Evolutionary conservation across 2,888 invertebrate species (phyloP).

Genomic region (Oligia strigilis): DNA sequence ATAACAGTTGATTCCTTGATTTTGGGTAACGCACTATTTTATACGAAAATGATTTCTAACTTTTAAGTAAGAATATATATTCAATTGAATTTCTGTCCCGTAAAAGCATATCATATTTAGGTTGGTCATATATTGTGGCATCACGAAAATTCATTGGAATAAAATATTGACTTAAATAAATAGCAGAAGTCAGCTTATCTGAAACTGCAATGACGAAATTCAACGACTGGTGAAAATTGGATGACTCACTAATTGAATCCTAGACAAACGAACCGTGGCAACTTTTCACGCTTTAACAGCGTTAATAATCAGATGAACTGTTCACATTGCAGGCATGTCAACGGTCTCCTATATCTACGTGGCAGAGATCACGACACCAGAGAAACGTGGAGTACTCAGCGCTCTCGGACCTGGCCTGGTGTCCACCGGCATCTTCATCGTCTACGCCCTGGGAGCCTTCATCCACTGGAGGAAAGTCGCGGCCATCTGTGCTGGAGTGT

Average conservation of each 20-base stretch:
- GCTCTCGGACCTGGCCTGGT: slow-evolving; percentile 93
- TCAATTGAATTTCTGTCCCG: not conserved
- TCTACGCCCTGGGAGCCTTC: slow-evolving; percentile 92
- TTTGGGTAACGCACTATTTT: not conserved
- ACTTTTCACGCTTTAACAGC: slow-evolving; percentile 35
- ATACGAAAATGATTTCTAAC: not conserved
- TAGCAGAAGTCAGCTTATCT: slow-evolving; percentile 18
- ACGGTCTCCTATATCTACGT: slow-evolving; percentile 93
- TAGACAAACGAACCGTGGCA: slow-evolving; percentile 44
- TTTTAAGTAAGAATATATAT: not conserved
- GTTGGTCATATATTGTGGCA: slow-evolving; percentile 6
- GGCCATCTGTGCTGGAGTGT: slow-evolving; percentile 91
- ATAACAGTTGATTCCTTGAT: not conserved
- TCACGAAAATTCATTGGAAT: slow-evolving; percentile 22
- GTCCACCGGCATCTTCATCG: slow-evolving; percentile 93
- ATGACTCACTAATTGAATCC: slow-evolving; percentile 50
- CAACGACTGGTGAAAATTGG: slow-evolving; percentile 31
- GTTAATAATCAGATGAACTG: slow-evolving; percentile 33
- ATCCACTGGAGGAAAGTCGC: slow-evolving; percentile 92
- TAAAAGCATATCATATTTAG: slow-evolving; percentile 18
- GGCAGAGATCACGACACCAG: slow-evolving; percentile 92
- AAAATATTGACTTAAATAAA: slow-evolving; percentile 18
- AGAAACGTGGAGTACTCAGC: slow-evolving; percentile 92
- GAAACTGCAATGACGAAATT: slow-evolving; percentile 19
- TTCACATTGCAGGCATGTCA: slow-evolving; percentile 91